Evolutionary conservation across 2,797 vertebrate genomes (phyloP).

Genomic region (Cetoscarus ocellatus): DNA sequence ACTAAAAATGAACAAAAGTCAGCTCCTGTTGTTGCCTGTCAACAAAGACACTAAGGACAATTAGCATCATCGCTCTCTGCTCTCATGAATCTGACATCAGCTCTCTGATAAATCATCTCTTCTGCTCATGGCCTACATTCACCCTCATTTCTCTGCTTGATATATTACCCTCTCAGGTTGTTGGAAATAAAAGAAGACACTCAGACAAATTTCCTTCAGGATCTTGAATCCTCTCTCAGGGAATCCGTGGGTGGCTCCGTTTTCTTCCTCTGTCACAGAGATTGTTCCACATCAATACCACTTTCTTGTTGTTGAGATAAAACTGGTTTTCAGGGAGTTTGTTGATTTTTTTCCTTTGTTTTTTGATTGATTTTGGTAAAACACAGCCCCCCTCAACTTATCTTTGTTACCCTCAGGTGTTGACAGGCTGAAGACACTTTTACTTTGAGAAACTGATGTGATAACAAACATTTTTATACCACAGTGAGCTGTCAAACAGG

Average conservation of each 20-base stretch:
- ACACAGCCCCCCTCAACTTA: slow-evolving; percentile 4
- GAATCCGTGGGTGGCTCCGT: slow-evolving; percentile 40
- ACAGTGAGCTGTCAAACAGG: no score
- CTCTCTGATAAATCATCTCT: slow-evolving; percentile 66
- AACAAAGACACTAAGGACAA: slow-evolving; percentile 50
- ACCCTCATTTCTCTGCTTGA: slow-evolving; percentile 60
- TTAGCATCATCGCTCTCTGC: slow-evolving; percentile 32
- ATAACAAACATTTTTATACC: no score
- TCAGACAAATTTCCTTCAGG: slow-evolving; percentile 63
- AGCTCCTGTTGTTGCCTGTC: slow-evolving; percentile 3
- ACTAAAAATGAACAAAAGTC: neutral
- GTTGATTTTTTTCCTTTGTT: slow-evolving; percentile 45
- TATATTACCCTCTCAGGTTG: slow-evolving; percentile 53
- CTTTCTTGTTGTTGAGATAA: slow-evolving; percentile 47
- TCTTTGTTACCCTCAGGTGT: slow-evolving; percentile 39
- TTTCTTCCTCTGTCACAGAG: slow-evolving; percentile 39
- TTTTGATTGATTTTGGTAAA: slow-evolving; percentile 54
- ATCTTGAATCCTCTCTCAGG: slow-evolving; percentile 67
- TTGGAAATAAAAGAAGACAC: slow-evolving; percentile 55
- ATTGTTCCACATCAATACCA: slow-evolving; percentile 63
- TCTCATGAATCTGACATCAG: slow-evolving; percentile 23
- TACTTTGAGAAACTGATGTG: neutral
- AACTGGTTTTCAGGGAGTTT: slow-evolving; percentile 54
- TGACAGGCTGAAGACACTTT: neutral
- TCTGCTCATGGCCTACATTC: slow-evolving; percentile 63